phyloP scores from a whole-genome alignment of 2,888 invertebrate genomes.

The Rhyacophila evoluta region DNA sequence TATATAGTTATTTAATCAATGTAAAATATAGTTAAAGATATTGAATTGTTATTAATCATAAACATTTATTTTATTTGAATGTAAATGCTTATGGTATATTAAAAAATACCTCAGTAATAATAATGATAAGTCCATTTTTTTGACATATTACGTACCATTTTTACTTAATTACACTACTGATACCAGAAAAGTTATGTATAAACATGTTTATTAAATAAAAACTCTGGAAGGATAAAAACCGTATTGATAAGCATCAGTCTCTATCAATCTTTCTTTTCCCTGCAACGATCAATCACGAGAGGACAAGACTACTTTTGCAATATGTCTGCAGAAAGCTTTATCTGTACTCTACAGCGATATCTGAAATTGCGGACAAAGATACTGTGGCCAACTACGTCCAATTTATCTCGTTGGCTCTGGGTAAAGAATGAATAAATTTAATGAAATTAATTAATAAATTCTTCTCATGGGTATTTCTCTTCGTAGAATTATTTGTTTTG shows the following conservation, averaged over 20 bases:
- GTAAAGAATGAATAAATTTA: background rate
- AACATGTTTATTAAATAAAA: background rate
- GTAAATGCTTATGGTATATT: too few relatives aligned
- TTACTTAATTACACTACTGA: too few relatives aligned
- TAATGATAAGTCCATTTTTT: too few relatives aligned
- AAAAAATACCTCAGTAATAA: too few relatives aligned
- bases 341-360: background rate
- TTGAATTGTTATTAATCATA: too few relatives aligned
- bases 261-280: background rate
- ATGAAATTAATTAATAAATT: background rate
- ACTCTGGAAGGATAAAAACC: background rate
- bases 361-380: background rate
- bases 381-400: background rate
- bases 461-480: too few relatives aligned
- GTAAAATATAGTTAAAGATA: too few relatives aligned
- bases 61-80: too few relatives aligned
- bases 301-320: background rate
- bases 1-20: too few relatives aligned
- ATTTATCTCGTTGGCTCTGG: background rate
- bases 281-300: background rate
- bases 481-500: too few relatives aligned
- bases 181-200: too few relatives aligned
- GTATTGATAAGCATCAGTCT: conserved; percentile 13
- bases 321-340: background rate
- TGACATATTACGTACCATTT: too few relatives aligned